phyloP scores from a whole-genome alignment of 2,797 vertebrate genomes.

The Hybognathus amarus region DNA sequence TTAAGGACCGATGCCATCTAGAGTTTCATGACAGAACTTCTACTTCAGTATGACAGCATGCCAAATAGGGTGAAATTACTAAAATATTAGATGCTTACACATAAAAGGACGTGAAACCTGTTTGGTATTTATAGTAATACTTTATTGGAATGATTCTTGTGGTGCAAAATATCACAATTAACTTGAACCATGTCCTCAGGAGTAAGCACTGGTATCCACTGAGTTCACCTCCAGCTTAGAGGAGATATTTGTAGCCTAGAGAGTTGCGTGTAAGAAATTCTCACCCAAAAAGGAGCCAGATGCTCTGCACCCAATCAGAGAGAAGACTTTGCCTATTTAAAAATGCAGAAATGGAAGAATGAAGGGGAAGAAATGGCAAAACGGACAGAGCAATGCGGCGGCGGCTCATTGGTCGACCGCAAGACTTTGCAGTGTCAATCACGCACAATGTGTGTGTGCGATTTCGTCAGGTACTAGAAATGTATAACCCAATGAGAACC shows the following conservation, averaged over 20 bases:
- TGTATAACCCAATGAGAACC: constrained; percentile 9
- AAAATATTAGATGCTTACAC: too few species aligned
- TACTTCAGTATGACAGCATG: too few species aligned
- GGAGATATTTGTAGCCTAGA: constrained; percentile 42
- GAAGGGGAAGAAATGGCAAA: constrained; percentile 26
- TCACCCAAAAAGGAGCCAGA: constrained; percentile 42
- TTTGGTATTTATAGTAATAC: constrained; percentile 77
- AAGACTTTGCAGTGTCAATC: not conserved
- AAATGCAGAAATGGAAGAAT: constrained; percentile 36
- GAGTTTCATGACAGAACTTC: too few species aligned
- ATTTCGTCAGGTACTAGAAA: constrained; percentile 5
- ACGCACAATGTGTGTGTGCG: constrained; percentile 2
- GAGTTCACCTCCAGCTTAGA: constrained; percentile 52
- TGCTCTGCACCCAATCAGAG: constrained; percentile 46
- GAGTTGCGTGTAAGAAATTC: constrained; percentile 51
- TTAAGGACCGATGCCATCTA: too few species aligned
- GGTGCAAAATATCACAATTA: constrained; percentile 80
- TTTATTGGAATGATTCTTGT: constrained; percentile 83
- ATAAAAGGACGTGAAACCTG: not conserved
- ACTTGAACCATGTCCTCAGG: constrained; percentile 64
- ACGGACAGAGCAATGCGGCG: not conserved
- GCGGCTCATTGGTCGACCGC: not conserved
- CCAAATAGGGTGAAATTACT: too few species aligned
- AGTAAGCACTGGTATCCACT: constrained; percentile 62
- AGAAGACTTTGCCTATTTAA: constrained; percentile 45